Conservation (phyloP, 2,888 invertebrate species). For the Morpho deidamia region DNA sequence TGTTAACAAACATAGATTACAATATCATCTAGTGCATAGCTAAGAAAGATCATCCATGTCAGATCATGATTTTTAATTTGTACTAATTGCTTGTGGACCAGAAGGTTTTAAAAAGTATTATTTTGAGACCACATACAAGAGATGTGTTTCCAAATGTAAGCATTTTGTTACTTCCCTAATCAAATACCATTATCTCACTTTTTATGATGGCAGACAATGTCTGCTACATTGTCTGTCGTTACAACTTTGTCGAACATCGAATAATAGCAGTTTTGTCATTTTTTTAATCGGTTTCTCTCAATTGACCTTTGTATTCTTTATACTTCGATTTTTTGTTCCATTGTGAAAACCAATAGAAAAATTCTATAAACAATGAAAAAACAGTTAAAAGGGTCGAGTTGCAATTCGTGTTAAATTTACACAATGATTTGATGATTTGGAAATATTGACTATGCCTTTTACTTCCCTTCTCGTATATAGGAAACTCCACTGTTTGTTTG, state of each 20-base stretch:
- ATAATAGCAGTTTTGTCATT: conserved; percentile 18
- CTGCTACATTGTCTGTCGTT: conserved; percentile 14
- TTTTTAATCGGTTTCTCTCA: conserved; percentile 13
- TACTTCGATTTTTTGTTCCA: conserved; percentile 9
- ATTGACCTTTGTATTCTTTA: conserved; percentile 13
- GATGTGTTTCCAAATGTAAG: too few species aligned
- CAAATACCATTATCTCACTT: not conserved
- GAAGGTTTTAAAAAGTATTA: too few species aligned
- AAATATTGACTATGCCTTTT: too few species aligned
- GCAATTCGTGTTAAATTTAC: not conserved
- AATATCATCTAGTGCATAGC: too few species aligned
- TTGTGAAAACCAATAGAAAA: not conserved
- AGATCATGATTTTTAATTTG: too few species aligned
- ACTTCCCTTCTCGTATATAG: too few species aligned
- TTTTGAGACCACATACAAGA: too few species aligned
- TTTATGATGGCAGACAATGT: conserved; percentile 11
- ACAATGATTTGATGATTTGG: not conserved
- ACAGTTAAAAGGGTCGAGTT: not conserved
- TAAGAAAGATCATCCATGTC: too few species aligned
- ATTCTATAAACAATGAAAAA: not conserved
- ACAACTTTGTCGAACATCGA: conserved; percentile 5
- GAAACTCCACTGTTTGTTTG: too few species aligned
- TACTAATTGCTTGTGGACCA: too few species aligned
- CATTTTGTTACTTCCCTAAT: too few species aligned
- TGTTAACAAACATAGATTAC: too few species aligned